A percentile compares a stretch with the other conserved stretches of the same genome.
These are phyloP conservation scores for Xylota segnis DNA, from an alignment of 2,888 invertebrate genomes.

Conservation along the genomic window DNA sequence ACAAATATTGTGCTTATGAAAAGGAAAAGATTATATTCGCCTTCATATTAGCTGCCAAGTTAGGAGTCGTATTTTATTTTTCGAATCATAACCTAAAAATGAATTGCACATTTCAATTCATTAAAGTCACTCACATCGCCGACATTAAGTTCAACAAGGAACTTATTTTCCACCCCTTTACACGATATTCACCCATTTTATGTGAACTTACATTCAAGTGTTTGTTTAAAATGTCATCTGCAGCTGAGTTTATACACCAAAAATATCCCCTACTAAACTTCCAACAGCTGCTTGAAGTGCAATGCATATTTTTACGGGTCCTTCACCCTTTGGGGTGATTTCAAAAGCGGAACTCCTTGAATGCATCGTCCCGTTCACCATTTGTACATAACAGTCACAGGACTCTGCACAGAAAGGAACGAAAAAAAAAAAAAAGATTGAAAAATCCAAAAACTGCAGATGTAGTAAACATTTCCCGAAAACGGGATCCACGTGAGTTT, in stretches of 20 bases:
- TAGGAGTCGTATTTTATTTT: no score
- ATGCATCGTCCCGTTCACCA: conserved; percentile 38
- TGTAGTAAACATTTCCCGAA: conserved; percentile 66
- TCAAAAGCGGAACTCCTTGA: conserved; percentile 30
- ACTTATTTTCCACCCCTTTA: conserved; percentile 5
- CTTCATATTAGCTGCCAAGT: no score
- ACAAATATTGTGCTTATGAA: no score
- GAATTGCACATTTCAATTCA: not conserved
- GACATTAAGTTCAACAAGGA: conserved; percentile 30
- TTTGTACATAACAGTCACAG: conserved; percentile 33
- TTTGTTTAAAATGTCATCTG: conserved; percentile 65
- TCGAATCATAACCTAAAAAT: no score
- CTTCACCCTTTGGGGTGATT: conserved; percentile 48
- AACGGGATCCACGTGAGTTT: conserved; percentile 45
- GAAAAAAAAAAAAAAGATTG: not conserved
- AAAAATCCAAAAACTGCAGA: conserved; percentile 45
- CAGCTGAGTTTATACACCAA: conserved; percentile 66
- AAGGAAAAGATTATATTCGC: no score
- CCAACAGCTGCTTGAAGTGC: conserved; percentile 68
- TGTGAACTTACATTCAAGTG: conserved; percentile 38
- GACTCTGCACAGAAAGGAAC: conserved; percentile 2
- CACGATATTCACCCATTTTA: conserved; percentile 46
- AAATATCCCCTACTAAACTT: conserved; percentile 71
- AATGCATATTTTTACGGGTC: conserved; percentile 66
- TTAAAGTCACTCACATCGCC: conserved; percentile 11